Evolutionary conservation across 2,888 invertebrate genomes (phyloP), one percentile per base, ranked within the genome.

Genomic region (Byasa hedistus): DNA sequence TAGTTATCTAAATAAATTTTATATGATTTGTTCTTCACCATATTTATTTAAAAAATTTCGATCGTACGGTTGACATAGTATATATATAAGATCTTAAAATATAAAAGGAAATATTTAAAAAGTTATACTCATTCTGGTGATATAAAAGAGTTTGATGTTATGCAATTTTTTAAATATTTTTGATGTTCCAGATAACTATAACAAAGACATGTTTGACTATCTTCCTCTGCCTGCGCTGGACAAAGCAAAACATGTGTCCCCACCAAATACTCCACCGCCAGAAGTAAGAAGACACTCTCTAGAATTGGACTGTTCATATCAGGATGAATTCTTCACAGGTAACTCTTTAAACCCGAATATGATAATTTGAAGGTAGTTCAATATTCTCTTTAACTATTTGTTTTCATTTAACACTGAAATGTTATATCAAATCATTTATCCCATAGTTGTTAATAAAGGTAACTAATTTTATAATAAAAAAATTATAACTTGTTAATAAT

Each of bases 251-350:
- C 61, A 79, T 19, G 66, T 73, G 17, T 79, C 85, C 7, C 85
- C 85, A 2, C 81, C 84, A 0, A 78, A 73, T 65, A 87, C 86
- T 0, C 89, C 89, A 1, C 81, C 85, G 7, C 78, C 87, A 0
- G 68, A 69, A 8, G 72, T 70, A 1, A 73, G 68, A 61, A 75
- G 69, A 65, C 73, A 77, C 65, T 79, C 75, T 65, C 74, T 87
- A 66, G 87, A 88, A 17, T 77, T 86, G 51, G 79, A 85, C 59
- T 80, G 78, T 63, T 85, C 88, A 8, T 87, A 86, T 69, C 79
- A 87, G 51, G 89, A 90, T 73, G 88, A 90, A 57, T 87, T 89
- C 72, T 89, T 85, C 69, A 84, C 82, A 77, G 89, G 89, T 89
- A 70, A 32, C 32, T 8, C 1, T 32, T 32, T 32, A 32, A 36